Evolutionary conservation across 2,797 vertebrate species (phyloP).

Genomic region (Parambassis ranga): DNA sequence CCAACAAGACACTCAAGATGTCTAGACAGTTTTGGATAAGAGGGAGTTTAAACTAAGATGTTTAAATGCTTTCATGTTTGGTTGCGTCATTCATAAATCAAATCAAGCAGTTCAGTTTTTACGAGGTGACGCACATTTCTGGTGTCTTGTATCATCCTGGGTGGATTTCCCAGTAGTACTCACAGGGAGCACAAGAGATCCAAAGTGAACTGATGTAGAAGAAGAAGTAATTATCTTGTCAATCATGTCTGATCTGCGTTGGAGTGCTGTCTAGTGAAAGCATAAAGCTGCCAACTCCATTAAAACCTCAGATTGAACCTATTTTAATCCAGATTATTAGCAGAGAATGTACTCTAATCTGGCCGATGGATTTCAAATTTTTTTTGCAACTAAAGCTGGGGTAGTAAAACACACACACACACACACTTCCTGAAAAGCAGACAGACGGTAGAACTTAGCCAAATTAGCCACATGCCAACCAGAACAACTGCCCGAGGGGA

Average conservation of each 20-base stretch:
- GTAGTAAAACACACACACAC: constrained; percentile 3
- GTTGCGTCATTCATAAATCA: constrained; percentile 5
- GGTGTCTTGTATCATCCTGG: constrained; percentile 11
- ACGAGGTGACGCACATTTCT: constrained; percentile 11
- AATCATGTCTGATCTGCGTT: constrained; percentile 15
- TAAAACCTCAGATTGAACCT: neutral
- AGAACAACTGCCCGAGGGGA: constrained; percentile 64
- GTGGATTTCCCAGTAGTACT: constrained; percentile 17
- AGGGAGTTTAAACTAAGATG: neutral
- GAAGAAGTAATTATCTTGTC: constrained; percentile 18
- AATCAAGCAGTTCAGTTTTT: constrained; percentile 4
- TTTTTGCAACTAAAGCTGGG: neutral
- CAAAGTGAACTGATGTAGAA: constrained; percentile 4
- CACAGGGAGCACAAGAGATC: constrained; percentile 11
- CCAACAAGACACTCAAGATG: neutral
- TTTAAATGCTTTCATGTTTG: neutral
- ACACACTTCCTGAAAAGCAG: constrained; percentile 12
- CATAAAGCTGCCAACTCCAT: neutral
- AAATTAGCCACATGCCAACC: constrained; percentile 79
- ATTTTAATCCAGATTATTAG: neutral
- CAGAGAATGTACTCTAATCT: neutral
- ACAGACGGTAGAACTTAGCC: constrained; percentile 41
- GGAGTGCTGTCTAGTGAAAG: neutral
- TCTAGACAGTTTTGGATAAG: neutral
- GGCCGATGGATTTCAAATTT: neutral